These are phyloP conservation scores for Octonoba sinensis DNA, from an alignment of 2,888 invertebrate genomes.

Conservation along the genomic window DNA sequence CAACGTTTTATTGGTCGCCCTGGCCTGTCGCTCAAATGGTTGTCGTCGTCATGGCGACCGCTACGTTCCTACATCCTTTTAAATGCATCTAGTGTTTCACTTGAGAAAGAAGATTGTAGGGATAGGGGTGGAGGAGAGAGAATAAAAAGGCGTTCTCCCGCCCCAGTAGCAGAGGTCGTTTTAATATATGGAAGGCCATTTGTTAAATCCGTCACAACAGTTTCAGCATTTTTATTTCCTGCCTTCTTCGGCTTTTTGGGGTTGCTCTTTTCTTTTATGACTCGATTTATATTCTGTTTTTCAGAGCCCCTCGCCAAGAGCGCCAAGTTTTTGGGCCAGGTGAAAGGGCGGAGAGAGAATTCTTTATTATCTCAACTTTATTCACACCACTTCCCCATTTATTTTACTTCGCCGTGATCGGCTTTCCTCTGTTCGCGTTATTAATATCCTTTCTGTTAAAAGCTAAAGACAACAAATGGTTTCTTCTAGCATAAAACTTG, in stretches of 20 bases:
- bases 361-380: too few relatives aligned
- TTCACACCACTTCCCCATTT: too few relatives aligned
- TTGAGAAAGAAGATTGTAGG: conserved; percentile 18
- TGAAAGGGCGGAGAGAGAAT: neutral
- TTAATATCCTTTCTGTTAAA: neutral
- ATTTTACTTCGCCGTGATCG: too few relatives aligned
- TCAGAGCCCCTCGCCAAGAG: conserved; percentile 28
- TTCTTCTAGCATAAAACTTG: neutral
- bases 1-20: conserved; percentile 57
- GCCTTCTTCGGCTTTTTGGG: conserved; percentile 51
- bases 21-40: conserved; percentile 56
- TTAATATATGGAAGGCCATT: conserved; percentile 61
- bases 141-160: conserved; percentile 29
- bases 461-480: neutral
- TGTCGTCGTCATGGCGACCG: conserved; percentile 49
- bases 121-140: neutral
- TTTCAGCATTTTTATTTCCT: conserved; percentile 61
- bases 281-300: conserved; percentile 15
- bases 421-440: too few relatives aligned
- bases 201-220: conserved; percentile 62
- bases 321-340: conserved; percentile 34
- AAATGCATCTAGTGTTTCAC: conserved; percentile 61
- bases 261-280: conserved; percentile 26
- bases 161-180: conserved; percentile 50
- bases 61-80: conserved; percentile 48